phyloP scores from a whole-genome alignment of 2,888 invertebrate genomes.

The Achlya flavicornis region DNA sequence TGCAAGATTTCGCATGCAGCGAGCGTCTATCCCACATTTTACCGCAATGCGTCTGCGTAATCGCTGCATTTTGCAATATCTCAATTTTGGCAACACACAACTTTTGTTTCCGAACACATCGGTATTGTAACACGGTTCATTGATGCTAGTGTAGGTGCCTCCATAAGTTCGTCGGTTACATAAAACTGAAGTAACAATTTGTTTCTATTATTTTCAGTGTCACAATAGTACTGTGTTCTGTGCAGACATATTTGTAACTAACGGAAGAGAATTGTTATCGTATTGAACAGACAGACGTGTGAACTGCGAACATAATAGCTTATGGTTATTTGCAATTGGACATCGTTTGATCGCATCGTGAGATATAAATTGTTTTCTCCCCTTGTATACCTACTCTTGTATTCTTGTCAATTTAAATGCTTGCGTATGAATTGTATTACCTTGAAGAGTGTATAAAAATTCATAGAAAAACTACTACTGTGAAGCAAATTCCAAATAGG shows the following conservation, averaged over 20 bases:
- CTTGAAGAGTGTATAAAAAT: too few species aligned
- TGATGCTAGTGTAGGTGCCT: constrained; percentile 43
- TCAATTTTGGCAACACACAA: constrained; percentile 30
- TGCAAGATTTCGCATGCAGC: constrained; percentile 41
- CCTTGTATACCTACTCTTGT: too few species aligned
- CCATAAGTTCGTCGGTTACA: constrained; percentile 25
- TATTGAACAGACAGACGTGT: constrained; percentile 6
- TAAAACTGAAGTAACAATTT: constrained; percentile 1
- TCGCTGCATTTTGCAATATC: constrained; percentile 40
- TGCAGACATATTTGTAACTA: constrained; percentile 3
- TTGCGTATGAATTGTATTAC: not conserved
- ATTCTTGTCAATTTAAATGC: too few species aligned
- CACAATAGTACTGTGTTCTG: constrained; percentile 1
- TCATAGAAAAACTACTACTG: too few species aligned
- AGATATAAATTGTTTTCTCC: too few species aligned
- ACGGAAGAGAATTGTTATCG: constrained; percentile 18
- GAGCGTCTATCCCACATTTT: constrained; percentile 50
- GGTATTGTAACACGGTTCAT: constrained; percentile 39
- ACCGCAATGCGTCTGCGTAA: constrained; percentile 47
- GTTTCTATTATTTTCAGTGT: constrained; percentile 12
- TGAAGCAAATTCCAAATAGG: too few species aligned
- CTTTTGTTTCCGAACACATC: constrained; percentile 38
- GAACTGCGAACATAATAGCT: not conserved
- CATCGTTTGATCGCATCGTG: not conserved
- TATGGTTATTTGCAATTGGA: not conserved